Evolutionary conservation across 2,113 vertebrate genomes (phyloP).

Genomic region (Fregetta grallaria): DNA sequence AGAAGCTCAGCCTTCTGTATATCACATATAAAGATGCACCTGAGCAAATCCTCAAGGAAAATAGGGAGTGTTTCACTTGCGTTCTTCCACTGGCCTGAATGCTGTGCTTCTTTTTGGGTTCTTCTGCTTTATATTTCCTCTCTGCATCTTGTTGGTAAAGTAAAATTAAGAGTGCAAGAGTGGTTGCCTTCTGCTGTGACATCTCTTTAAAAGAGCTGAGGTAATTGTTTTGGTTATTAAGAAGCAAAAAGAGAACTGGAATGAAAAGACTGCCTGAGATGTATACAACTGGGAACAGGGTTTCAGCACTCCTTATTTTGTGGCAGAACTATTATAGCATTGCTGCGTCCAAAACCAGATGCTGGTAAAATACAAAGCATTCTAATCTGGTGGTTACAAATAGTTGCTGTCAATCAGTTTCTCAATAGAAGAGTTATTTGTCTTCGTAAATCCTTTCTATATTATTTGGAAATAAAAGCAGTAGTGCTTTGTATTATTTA

Average conservation of each 20-base stretch:
- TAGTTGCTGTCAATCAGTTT: neutral
- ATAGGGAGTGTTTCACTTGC: neutral
- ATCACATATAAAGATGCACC: fast-evolving
- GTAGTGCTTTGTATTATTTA: neutral
- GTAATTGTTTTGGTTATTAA: neutral
- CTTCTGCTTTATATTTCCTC: neutral
- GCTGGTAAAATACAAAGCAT: neutral
- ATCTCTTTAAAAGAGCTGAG: neutral
- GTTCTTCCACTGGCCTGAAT: neutral
- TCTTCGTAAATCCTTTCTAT: neutral
- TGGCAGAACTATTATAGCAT: neutral
- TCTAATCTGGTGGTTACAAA: neutral
- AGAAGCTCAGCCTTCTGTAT: neutral
- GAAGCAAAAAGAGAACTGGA: neutral
- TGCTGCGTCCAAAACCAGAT: neutral
- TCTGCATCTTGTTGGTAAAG: neutral
- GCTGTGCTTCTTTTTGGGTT: fast-evolving
- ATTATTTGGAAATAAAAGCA: neutral
- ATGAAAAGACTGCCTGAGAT: neutral
- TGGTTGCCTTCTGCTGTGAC: neutral
- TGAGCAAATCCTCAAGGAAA: neutral
- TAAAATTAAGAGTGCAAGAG: neutral
- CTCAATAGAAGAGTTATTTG: neutral
- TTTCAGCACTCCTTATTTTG: neutral
- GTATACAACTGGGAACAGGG: neutral